Evolutionary conservation across 2,113 vertebrate genomes (phyloP).

Genomic region (Sprattus sprattus): DNA sequence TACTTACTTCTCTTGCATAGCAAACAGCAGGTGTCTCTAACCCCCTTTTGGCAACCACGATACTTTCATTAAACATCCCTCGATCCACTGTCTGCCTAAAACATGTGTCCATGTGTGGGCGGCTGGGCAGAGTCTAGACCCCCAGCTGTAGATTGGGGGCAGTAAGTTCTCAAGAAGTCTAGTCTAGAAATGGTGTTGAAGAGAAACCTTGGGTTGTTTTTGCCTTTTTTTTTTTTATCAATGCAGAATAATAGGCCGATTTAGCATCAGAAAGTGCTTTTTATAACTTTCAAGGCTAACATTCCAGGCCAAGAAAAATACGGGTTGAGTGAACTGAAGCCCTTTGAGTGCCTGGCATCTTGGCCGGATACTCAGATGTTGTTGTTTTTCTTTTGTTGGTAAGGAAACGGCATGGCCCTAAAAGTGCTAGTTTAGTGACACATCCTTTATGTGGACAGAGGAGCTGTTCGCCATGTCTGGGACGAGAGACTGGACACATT

Average conservation of each 20-base stretch:
- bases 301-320: no score
- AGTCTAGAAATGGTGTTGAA: no score
- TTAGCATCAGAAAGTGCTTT: no score
- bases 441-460: background rate
- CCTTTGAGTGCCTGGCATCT: background rate
- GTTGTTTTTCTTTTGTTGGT: no score
- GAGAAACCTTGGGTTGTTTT: no score
- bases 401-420: background rate
- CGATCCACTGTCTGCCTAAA: background rate
- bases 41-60: background rate
- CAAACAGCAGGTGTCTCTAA: background rate
- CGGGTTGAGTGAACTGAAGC: background rate
- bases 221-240: no score
- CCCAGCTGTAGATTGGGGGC: background rate
- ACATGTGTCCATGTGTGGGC: background rate
- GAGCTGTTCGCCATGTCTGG: background rate
- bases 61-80: background rate
- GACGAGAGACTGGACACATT: background rate
- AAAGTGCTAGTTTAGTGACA: constrained; percentile 4
- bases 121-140: background rate
- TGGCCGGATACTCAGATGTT: background rate
- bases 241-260: no score
- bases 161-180: background rate
- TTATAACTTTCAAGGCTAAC: no score
- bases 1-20: background rate